Percentiles rank a stretch among this genome's conserved stretches.
Conservation (phyloP, 1,140 invertebrate genomes). For the Coptotermes formosanus region DNA sequence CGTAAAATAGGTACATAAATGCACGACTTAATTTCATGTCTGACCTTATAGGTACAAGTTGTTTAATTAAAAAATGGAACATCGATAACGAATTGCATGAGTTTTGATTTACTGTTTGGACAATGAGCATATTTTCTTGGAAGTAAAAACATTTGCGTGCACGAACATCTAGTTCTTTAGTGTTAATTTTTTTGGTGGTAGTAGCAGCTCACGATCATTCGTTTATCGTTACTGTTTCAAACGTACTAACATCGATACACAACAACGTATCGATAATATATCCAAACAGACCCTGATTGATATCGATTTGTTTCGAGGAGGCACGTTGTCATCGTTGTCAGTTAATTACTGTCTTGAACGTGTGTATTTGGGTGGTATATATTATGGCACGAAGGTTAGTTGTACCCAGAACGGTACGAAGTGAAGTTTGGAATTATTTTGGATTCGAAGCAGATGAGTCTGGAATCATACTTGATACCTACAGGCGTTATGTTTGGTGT, state of each 20-base stretch:
- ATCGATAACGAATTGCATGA: too few relatives aligned
- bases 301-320: not conserved
- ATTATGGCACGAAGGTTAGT: conserved; percentile 23
- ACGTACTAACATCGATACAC: not conserved
- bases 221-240: not conserved
- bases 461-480: not conserved
- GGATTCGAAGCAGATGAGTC: conserved; percentile 24
- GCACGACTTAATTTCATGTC: too few relatives aligned
- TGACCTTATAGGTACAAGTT: too few relatives aligned
- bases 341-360: not conserved
- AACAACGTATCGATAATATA: not conserved
- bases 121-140: too few relatives aligned
- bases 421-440: conserved; percentile 28
- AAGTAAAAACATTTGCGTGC: too few relatives aligned
- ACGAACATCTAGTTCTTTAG: too few relatives aligned
- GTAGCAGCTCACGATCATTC: not conserved
- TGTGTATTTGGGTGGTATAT: not conserved
- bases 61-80: too few relatives aligned
- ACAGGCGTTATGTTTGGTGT: conserved; percentile 25
- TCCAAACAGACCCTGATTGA: not conserved
- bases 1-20: too few relatives aligned
- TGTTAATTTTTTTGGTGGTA: too few relatives aligned
- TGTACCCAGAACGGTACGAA: conserved; percentile 5
- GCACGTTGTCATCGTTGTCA: not conserved
- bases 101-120: too few relatives aligned